Evolutionary conservation across 2,113 vertebrate genomes (phyloP).

Genomic region (Siphamia tubifer): DNA sequence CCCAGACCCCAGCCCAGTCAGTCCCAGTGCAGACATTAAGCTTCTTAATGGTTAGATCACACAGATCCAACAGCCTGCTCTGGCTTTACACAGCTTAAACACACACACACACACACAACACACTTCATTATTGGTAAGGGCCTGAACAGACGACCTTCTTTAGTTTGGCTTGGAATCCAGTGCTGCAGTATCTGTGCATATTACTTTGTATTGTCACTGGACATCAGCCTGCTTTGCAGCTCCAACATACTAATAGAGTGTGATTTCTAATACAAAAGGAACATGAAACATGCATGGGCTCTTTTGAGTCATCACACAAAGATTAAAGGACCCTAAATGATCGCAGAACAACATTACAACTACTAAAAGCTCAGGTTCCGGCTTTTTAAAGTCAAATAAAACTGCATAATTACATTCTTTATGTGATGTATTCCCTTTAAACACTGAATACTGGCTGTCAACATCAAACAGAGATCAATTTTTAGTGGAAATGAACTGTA

Average conservation of each 20-base stretch:
- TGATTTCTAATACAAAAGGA: constrained; percentile 6
- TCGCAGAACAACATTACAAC: background rate
- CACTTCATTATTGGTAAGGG: constrained; percentile 18
- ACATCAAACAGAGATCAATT: background rate
- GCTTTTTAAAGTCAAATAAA: background rate
- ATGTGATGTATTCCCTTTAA: background rate
- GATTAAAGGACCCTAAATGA: background rate
- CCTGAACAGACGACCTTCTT: constrained; percentile 40
- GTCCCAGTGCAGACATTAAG: constrained; percentile 69
- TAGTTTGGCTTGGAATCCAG: constrained; percentile 29
- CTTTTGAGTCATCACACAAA: background rate
- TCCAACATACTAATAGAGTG: constrained; percentile 1
- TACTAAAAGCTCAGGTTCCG: background rate
- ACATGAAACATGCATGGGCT: background rate
- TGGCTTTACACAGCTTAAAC: constrained; percentile 62
- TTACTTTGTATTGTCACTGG: background rate
- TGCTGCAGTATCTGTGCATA: background rate
- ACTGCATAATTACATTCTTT: background rate
- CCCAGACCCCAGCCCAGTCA: constrained; percentile 40
- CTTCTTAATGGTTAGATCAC: constrained; percentile 74
- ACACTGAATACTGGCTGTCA: background rate
- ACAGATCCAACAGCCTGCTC: constrained; percentile 61
- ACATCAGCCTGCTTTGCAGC: constrained; percentile 5
- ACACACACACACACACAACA: constrained; percentile 27
- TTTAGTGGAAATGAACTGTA: background rate